These are phyloP conservation scores for Tetrapedia diversipes DNA, from an alignment of 2,888 invertebrate genomes.

Conservation along the genomic window DNA sequence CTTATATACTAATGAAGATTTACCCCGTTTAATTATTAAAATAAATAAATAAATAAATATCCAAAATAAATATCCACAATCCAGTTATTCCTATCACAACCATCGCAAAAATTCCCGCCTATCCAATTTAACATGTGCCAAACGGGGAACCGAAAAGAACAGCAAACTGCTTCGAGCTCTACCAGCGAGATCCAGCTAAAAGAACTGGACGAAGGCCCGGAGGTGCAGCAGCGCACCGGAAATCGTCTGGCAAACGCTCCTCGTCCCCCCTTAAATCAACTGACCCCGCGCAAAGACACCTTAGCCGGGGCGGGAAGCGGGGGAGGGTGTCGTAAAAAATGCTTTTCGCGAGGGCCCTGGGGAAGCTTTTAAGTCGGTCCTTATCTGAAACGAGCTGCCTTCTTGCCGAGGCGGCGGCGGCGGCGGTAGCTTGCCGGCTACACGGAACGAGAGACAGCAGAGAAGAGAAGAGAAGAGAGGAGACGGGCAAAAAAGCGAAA, in stretches of 20 bases:
- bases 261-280: slow-evolving; percentile 16
- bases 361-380: slow-evolving; percentile 64
- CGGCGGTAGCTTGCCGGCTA: slow-evolving; percentile 17
- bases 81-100: no score
- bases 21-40: no score
- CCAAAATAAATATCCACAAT: no score
- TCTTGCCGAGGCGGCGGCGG: slow-evolving; percentile 39
- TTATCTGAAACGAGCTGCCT: slow-evolving; percentile 66
- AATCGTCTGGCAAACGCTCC: slow-evolving; percentile 21
- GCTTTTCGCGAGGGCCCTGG: slow-evolving; percentile 73
- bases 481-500: slow-evolving; percentile 17
- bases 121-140: no score
- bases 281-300: slow-evolving; percentile 44
- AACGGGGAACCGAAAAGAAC: not conserved
- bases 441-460: slow-evolving; percentile 18
- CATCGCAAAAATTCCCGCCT: no score
- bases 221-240: slow-evolving; percentile 11
- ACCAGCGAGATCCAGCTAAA: not conserved
- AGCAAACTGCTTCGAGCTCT: not conserved
- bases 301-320: no score
- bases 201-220: not conserved
- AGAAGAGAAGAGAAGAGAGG: slow-evolving; percentile 11
- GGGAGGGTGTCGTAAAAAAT: slow-evolving; percentile 75
- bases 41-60: no score
- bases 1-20: no score